These are phyloP conservation scores for Meloidogyne floridensis DNA, from an alignment of 1,140 invertebrate species.

Conservation along the genomic window DNA sequence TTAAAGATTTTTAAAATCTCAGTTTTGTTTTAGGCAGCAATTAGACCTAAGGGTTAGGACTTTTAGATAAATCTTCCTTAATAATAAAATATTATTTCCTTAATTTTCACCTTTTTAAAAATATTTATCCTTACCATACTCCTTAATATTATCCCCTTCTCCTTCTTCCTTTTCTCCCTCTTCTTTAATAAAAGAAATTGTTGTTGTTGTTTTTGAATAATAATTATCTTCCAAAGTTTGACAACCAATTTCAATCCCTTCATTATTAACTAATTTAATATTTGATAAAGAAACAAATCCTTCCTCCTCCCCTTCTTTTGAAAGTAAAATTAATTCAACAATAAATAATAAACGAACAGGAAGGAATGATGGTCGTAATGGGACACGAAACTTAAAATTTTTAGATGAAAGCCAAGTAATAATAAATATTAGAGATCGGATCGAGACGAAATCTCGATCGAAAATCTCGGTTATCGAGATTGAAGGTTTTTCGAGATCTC, in stretches of 20 bases:
- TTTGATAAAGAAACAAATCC: slow-evolving; percentile 36
- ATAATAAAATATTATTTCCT: too few species aligned
- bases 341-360: slow-evolving; percentile 30
- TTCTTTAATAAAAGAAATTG: slow-evolving; percentile 8
- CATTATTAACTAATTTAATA: slow-evolving; percentile 31
- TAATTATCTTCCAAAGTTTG: slow-evolving; percentile 24
- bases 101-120: background rate
- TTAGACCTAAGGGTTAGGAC: too few species aligned
- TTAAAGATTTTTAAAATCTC: too few species aligned
- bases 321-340: slow-evolving; percentile 6
- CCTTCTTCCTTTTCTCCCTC: background rate
- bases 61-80: too few species aligned
- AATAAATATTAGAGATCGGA: background rate
- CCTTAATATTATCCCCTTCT: background rate
- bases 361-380: slow-evolving; percentile 32
- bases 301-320: background rate
- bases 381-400: slow-evolving; percentile 34
- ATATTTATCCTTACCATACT: background rate
- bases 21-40: too few species aligned
- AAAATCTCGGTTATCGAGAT: too few species aligned
- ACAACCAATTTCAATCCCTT: slow-evolving; percentile 35
- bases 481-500: too few species aligned
- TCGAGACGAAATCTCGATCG: too few species aligned
- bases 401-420: background rate
- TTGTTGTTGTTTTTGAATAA: background rate